These are phyloP conservation scores for Anguilla pacifica DNA, from an alignment of 2,797 vertebrate species.

Conservation along the genomic window DNA sequence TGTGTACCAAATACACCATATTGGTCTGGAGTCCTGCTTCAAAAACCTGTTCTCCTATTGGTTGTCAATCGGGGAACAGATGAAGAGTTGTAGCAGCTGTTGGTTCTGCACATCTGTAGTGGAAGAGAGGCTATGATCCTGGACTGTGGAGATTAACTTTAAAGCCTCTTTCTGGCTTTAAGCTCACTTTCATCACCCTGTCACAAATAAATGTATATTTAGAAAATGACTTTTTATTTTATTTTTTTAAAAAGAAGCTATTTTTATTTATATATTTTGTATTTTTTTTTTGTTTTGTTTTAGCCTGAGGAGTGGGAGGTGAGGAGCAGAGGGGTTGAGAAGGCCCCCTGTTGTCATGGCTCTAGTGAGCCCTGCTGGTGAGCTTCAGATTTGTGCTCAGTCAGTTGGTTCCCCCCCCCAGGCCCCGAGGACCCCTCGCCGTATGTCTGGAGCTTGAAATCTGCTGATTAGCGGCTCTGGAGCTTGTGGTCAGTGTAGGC, in stretches of 20 bases:
- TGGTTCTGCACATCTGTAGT: slow-evolving; percentile 15
- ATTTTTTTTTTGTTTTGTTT: background rate
- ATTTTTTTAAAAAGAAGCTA: slow-evolving; percentile 13
- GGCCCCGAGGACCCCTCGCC: background rate
- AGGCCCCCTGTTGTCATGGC: background rate
- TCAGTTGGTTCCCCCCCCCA: background rate
- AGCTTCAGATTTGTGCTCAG: background rate
- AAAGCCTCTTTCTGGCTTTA: slow-evolving; percentile 72
- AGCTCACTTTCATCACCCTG: slow-evolving; percentile 64
- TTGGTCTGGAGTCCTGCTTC: background rate
- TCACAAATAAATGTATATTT: slow-evolving; percentile 42
- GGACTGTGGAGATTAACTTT: slow-evolving; percentile 69
- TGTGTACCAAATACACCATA: background rate
- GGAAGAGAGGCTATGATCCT: slow-evolving; percentile 66
- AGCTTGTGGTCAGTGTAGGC: background rate
- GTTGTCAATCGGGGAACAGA: background rate
- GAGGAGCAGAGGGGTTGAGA: background rate
- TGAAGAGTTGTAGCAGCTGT: slow-evolving; percentile 27
- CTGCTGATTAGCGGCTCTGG: background rate
- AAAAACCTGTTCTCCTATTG: background rate
- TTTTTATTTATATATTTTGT: background rate
- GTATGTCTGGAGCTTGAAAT: background rate
- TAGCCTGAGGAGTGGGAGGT: background rate
- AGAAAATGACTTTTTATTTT: slow-evolving; percentile 43
- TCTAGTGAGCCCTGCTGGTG: background rate